phyloP scores from a whole-genome alignment of 2,888 invertebrate genomes.

The Lasioglossum calceatum region DNA sequence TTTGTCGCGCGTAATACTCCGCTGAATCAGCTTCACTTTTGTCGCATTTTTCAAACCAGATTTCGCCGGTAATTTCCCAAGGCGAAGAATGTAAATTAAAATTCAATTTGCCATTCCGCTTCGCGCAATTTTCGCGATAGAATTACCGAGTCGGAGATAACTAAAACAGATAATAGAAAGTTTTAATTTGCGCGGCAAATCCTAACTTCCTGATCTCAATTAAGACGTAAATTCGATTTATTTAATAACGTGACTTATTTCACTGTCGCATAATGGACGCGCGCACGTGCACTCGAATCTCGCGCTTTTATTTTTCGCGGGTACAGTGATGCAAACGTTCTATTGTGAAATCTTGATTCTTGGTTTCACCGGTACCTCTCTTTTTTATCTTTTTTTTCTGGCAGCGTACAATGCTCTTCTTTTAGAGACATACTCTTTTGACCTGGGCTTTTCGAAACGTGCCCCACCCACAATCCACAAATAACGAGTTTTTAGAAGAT shows the following conservation, averaged over 20 bases:
- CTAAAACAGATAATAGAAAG: conserved; percentile 8
- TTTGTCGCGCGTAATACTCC: conserved; percentile 8
- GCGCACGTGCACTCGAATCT: neutral
- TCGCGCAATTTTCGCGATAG: conserved; percentile 78
- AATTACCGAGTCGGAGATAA: conserved; percentile 73
- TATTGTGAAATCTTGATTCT: neutral
- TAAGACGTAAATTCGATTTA: neutral
- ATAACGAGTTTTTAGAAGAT: neutral
- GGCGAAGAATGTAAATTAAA: conserved; percentile 14
- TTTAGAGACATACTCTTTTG: neutral
- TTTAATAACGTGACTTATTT: neutral
- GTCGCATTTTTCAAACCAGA: conserved; percentile 10
- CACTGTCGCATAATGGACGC: neutral
- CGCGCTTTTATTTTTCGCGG: neutral
- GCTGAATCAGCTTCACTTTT: conserved; percentile 6
- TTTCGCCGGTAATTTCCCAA: neutral
- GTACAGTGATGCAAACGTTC: neutral
- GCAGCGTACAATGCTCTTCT: too few relatives aligned
- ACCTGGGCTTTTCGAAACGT: neutral
- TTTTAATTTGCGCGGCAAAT: neutral
- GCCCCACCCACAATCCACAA: neutral
- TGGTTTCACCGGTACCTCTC: neutral
- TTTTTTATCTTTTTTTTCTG: neutral
- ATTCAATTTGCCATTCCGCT: conserved; percentile 53
- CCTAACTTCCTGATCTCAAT: neutral